Base-by-base conservation (phyloP, 2,113 vertebrate genomes). In the Corythaeola cristata region DNA sequence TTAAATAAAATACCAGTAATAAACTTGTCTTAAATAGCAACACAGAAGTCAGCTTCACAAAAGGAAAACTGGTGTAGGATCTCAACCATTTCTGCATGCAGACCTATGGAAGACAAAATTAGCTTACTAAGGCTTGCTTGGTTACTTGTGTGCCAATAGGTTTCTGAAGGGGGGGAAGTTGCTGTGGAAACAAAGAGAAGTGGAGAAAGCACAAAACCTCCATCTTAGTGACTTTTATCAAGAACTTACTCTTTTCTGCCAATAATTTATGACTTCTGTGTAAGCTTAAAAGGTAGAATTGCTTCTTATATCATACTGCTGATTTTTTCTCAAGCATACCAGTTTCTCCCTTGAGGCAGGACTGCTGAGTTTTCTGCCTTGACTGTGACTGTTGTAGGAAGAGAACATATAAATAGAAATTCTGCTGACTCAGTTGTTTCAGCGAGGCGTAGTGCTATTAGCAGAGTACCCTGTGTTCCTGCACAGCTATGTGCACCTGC, bases 341-440 rank as follows among this genome's bases (percentile, higher is more conserved):
- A 59, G 1, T 75, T 95, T 93, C 69, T 95, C 33, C 44, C 52
- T 66, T 78, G 60, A 92, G 73, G 86, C 83, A 92, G 80, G 66
- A 66, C 69, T 93, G 90, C 92, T 89, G 88, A 91, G 45, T 73
- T 97, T 85, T 87, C 56, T 93, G 92, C 86, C 92, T 93, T 90
- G 45, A 53, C 79, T 86, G 41, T 74, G 79, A 63, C 75, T 93
- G 12, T 64, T 93, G 94, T 86, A 90, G 94, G 96, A 97, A 93
- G 94, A 89, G 47, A 95, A 69, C 58, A 18, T 91, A 94, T 96
- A 97, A 96, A 96, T 96, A 96, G 96, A 72, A 91, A 94, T 93
- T 94, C 26, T 96, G 95, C 96, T 97, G 96, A 97, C 84, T 97
- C 93, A 96, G 95, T 87, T 81, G 76, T 96, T 96, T 97, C 91